Percentiles rank a stretch among this genome's conserved stretches.
phyloP scores from a whole-genome alignment of 2,113 vertebrate species.

The Nannospalax galili region DNA sequence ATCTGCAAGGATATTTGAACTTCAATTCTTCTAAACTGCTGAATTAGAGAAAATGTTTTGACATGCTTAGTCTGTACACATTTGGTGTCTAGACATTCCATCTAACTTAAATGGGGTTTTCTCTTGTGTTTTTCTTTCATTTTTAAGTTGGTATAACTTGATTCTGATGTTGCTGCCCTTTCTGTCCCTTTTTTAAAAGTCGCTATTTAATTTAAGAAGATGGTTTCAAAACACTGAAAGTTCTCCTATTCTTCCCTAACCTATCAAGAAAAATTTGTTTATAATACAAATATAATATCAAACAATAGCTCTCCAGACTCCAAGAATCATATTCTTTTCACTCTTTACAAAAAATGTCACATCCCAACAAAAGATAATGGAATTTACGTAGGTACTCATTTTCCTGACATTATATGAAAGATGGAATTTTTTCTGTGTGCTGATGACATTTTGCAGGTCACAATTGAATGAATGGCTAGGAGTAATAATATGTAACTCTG shows the following conservation, averaged over 20 bases:
- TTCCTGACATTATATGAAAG: constrained; percentile 42
- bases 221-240: constrained; percentile 47
- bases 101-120: constrained; percentile 70
- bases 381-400: background rate
- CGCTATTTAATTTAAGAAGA: constrained; percentile 62
- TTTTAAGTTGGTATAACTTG: constrained; percentile 58
- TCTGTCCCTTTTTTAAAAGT: constrained; percentile 67
- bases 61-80: constrained; percentile 68
- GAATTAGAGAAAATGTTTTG: constrained; percentile 76
- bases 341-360: constrained; percentile 64
- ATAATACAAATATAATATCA: constrained; percentile 13
- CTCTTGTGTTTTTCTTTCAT: constrained; percentile 43
- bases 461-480: background rate
- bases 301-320: constrained; percentile 35
- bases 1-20: constrained; percentile 70
- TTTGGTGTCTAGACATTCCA: constrained; percentile 77
- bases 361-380: constrained; percentile 66
- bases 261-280: constrained; percentile 49
- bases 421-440: background rate
- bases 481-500: background rate
- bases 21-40: constrained; percentile 65
- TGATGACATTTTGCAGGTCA: constrained; percentile 49
- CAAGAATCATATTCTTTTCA: constrained; percentile 50
- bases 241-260: constrained; percentile 33
- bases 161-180: constrained; percentile 55